Base-by-base conservation (phyloP, 2,888 invertebrate genomes). In the Anoncus sp. region DNA sequence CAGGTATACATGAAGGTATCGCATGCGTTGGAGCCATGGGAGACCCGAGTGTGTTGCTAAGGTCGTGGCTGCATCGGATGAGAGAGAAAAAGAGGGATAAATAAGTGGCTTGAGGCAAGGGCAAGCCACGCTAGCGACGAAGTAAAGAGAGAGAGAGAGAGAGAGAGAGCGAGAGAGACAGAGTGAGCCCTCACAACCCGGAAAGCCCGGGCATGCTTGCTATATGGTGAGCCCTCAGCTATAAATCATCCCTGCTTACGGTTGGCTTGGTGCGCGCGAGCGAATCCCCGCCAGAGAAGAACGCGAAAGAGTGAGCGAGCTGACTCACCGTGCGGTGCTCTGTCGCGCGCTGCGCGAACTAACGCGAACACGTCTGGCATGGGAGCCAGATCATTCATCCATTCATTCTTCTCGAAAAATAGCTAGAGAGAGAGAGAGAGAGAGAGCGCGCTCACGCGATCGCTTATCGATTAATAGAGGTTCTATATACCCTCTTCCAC, bases 191-290 rank as follows among this genome's bases (percentile, higher is more conserved):
- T 62, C 53, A 38, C 75, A 53, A 66, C 55, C 38, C 62, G 47
- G 18, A 55, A 35, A 63, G 60, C 49, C 67, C 63, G 22, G 53
- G 74, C 63, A 27, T 65, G 57, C 27, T 18, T 35, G 40, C 45
- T 47, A 66, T 51, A 69, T 16, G 16, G 70, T n/a, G 16, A 57
- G 65, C 71, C 55, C 65, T 67, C 66, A 43, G 77, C 77, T 75
- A 81, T 81, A 81, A 81, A 81, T 81, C 81, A 81, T 81, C 73
- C 77, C 75, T 76, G 80, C 80, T 81, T 80, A 80, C 77, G 72
- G 60, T 75, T 63, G 67, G 72, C 53, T 81, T 51, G 76, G 72
- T 66, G 47, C 74, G 55, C 57, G 57, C 45, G 35, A 60, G 59
- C 70, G 51, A 16, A 73, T 20, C 63, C 35, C 14, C 22, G n/a